Conservation (phyloP, 2,113 vertebrate species). For the Myotis yumanensis region DNA sequence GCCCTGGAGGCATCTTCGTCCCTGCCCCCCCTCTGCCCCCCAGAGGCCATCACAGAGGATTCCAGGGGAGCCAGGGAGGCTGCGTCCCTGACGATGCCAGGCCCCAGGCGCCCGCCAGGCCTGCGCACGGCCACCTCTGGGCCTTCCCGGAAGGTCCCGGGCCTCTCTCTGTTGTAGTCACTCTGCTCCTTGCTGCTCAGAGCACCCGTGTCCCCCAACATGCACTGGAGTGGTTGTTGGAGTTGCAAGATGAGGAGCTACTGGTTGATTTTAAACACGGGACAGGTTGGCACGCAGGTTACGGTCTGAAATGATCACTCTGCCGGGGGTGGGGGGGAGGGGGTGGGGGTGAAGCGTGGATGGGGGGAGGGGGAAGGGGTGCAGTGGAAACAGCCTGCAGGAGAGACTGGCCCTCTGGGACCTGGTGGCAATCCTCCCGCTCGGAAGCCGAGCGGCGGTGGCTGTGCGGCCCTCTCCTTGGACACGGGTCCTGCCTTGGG, state of each 20-base stretch:
- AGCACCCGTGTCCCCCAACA: not conserved
- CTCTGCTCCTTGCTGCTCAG: not conserved
- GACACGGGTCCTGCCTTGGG: accelerated
- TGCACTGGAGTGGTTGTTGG: not conserved
- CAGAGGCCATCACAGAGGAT: not conserved
- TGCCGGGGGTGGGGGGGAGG: too few relatives aligned
- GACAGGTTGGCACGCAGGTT: not conserved
- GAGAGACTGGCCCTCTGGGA: not conserved
- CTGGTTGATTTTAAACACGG: not conserved
- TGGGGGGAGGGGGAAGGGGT: too few relatives aligned
- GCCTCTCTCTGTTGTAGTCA: not conserved
- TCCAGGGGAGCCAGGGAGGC: not conserved
- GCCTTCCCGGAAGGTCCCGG: not conserved
- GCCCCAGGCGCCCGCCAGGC: not conserved
- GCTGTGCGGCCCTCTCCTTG: too few relatives aligned
- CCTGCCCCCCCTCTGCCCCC: not conserved
- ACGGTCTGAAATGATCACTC: not conserved
- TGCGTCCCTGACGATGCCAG: accelerated
- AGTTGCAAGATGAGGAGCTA: not conserved
- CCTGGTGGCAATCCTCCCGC: too few relatives aligned
- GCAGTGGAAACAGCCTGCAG: not conserved
- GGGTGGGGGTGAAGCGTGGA: too few relatives aligned
- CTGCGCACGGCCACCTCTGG: not conserved
- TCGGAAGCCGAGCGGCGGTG: too few relatives aligned
- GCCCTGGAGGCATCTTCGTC: not conserved